phyloP scores from a whole-genome alignment of 2,888 invertebrate species.

The Brenthis ino region DNA sequence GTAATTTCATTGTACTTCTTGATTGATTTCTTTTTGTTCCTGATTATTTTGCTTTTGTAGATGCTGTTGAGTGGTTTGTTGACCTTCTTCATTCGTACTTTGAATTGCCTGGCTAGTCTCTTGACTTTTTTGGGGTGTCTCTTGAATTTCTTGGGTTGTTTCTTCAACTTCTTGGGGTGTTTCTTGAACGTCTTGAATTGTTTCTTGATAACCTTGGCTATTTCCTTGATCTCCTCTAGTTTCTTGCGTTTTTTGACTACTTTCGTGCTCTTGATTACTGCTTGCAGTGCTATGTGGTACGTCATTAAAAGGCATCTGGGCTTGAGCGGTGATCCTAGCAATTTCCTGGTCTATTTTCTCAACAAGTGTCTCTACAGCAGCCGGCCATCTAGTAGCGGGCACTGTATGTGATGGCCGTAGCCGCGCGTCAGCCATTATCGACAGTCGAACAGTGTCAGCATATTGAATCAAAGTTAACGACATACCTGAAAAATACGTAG shows the following conservation, averaged over 20 bases:
- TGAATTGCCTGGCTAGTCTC: constrained; percentile 27
- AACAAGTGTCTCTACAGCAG: constrained; percentile 65
- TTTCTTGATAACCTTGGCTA: background rate
- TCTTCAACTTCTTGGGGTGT: background rate
- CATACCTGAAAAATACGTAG: constrained; percentile 80
- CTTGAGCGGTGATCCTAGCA: constrained; percentile 63
- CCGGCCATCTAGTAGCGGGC: constrained; percentile 75
- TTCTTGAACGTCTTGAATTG: background rate
- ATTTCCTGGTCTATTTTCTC: constrained; percentile 68
- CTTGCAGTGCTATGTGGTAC: constrained; percentile 25
- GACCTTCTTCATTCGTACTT: constrained; percentile 29
- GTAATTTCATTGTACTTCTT: constrained; percentile 19
- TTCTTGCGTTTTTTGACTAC: background rate
- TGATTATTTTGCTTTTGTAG: constrained; percentile 23
- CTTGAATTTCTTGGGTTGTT: background rate
- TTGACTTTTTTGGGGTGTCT: constrained; percentile 31
- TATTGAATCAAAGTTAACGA: constrained; percentile 88
- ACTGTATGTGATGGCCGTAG: constrained; percentile 85
- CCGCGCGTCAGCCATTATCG: constrained; percentile 87
- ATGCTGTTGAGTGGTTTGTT: constrained; percentile 27
- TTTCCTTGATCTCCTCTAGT: background rate
- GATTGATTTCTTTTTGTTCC: constrained; percentile 5
- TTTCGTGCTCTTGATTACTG: background rate
- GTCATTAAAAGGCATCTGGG: constrained; percentile 36
- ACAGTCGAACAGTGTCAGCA: constrained; percentile 84